phyloP scores from a whole-genome alignment of 2,888 invertebrate species.

The Drosophila macrothrix region DNA sequence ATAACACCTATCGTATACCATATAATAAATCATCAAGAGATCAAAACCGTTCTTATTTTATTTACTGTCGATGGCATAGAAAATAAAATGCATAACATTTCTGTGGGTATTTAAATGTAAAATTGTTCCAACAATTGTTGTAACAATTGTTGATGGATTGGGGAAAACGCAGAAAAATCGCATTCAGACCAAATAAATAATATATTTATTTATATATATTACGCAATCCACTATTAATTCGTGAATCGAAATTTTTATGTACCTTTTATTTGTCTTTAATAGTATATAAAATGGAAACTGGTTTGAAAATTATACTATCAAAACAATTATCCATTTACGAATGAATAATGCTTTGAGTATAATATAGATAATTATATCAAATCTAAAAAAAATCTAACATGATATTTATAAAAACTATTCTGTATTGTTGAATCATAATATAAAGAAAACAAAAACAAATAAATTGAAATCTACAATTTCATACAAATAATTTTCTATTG shows the following conservation, averaged over 20 bases:
- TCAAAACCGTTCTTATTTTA: background rate
- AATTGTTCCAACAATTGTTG: too few relatives aligned
- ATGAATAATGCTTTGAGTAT: background rate
- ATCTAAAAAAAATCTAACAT: background rate
- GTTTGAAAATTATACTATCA: background rate
- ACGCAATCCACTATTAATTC: too few relatives aligned
- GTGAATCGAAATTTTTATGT: background rate
- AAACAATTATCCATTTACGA: background rate
- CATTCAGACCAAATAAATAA: too few relatives aligned
- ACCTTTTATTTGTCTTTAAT: background rate
- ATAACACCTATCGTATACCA: too few relatives aligned
- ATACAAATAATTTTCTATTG: background rate
- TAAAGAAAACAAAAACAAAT: background rate
- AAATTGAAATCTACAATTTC: background rate
- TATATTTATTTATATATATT: too few relatives aligned
- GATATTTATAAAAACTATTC: background rate
- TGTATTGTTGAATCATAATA: background rate
- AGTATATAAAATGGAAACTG: background rate
- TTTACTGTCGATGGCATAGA: background rate
- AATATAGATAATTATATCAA: background rate
- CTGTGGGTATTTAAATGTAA: too few relatives aligned
- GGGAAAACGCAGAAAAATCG: too few relatives aligned
- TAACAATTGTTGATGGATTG: too few relatives aligned
- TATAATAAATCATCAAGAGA: too few relatives aligned
- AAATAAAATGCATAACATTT: too few relatives aligned